These are phyloP conservation scores for Pseudopleuronectes americanus DNA, from an alignment of 2,797 vertebrate species.

Conservation along the genomic window DNA sequence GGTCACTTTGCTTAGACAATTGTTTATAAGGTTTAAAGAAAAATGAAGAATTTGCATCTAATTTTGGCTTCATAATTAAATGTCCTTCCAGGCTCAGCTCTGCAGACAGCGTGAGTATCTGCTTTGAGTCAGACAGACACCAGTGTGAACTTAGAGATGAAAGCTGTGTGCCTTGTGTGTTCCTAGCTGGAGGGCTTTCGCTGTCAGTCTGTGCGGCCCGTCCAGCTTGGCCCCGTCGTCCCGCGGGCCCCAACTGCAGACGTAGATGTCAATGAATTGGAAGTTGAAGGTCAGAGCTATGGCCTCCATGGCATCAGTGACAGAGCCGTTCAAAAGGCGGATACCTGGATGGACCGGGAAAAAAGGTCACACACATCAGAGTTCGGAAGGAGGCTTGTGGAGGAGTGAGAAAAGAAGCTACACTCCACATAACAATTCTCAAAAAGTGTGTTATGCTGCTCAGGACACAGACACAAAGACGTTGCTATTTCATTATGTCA, in stretches of 20 bases:
- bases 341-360: constrained; percentile 62
- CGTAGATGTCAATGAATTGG: constrained; percentile 77
- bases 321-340: constrained; percentile 64
- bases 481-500: not conserved
- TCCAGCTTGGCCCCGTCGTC: constrained; percentile 74
- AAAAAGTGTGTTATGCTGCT: not conserved
- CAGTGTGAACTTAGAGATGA: constrained; percentile 54
- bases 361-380: constrained; percentile 50
- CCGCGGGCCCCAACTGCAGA: constrained; percentile 75
- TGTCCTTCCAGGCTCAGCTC: constrained; percentile 22
- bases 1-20: not conserved
- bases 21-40: constrained; percentile 1
- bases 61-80: constrained; percentile 7
- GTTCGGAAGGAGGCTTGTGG: constrained; percentile 16
- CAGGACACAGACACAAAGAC: not conserved
- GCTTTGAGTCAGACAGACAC: not conserved
- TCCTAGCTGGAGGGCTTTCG: constrained; percentile 67
- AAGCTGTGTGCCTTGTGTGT: constrained; percentile 63
- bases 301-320: constrained; percentile 79
- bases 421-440: not conserved
- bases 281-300: constrained; percentile 78
- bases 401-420: no score
- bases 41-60: not conserved
- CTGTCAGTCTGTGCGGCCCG: constrained; percentile 68
- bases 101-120: not conserved